Base-by-base conservation (phyloP, 1,140 invertebrate genomes). In the Temnothorax nylanderi region DNA sequence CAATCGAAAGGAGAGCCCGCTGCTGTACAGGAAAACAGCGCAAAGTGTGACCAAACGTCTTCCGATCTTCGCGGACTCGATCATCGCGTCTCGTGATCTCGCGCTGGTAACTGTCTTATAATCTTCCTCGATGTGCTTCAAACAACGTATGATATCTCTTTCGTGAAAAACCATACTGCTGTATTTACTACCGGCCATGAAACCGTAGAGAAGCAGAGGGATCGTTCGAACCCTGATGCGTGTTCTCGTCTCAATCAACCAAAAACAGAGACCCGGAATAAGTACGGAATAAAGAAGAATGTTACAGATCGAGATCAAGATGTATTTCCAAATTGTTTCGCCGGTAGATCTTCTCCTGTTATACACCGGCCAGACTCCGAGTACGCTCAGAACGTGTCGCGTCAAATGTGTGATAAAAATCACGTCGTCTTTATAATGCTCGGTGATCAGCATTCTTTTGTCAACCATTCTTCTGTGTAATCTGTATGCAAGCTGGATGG, bases 11-110 rank as follows among this genome's bases (percentile, higher is more conserved):
- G 91, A 92, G 2, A 91, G 37, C 5, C 91, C 92, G 4, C 93
- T 93, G n/a, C 90, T 71, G 26, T 94, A 94, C 93, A 92, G 93
- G 18, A 93, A 92, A 0, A 90, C 7, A 0, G 88, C 89, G 74
- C 91, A 91, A 56, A 91, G 62, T 7, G 91, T 56, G 0, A 91
- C 60, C 18, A 92, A 51, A 34, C 85, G 86, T 85, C 92, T 81
- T n/a, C 90, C 92, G 0, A 89, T 76, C 47, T 91, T 90, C 0
- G 90, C 93, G 21, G 91, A 76, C 2, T 75, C 44, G 0, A 88
- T 37, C 92, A 94, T 93, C 1, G 64, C 91, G 1, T 58, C n/a
- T 2, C 85, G 91, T 16, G 78, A n/a, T 88, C 65, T 13, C 26
- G 3, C 8, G 10, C 4, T 47, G 0, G 7, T 67, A 1, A 91